A percentile compares a stretch with the other conserved stretches of the same genome.
Evolutionary conservation across 30 jellyfish, hydroid and myxozoan genomes (phyloP).

Genomic region (Haliclystus octoradiatus): DNA sequence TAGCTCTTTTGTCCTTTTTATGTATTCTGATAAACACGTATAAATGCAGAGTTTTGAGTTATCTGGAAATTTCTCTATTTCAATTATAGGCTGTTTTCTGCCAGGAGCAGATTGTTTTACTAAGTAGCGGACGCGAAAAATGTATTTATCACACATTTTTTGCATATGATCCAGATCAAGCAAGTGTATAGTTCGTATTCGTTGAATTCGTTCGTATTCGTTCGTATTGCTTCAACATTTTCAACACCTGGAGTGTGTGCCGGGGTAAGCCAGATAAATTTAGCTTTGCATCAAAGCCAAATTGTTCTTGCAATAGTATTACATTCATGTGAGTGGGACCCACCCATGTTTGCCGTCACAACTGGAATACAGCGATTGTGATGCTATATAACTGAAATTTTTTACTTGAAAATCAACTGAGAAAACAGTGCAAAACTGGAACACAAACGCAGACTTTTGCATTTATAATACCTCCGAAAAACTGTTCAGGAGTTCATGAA

Average conservation of each 20-base stretch:
- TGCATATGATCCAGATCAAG: slow-evolving; percentile 12
- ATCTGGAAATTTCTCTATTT: too few species aligned
- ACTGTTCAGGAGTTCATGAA: too few species aligned
- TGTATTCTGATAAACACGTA: too few species aligned
- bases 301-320: slow-evolving; percentile 5
- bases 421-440: too few species aligned
- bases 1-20: too few species aligned
- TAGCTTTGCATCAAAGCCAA: slow-evolving; percentile 14
- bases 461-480: too few species aligned
- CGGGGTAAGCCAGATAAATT: slow-evolving; percentile 16
- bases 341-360: slow-evolving; percentile 32
- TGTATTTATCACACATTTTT: neutral
- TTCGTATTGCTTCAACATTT: slow-evolving; percentile 17
- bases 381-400: too few species aligned
- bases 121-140: slow-evolving; percentile 3
- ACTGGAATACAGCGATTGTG: too few species aligned
- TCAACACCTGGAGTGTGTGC: slow-evolving; percentile 20
- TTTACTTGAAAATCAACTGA: too few species aligned
- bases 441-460: too few species aligned
- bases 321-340: slow-evolving; percentile 9
- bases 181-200: slow-evolving; percentile 11
- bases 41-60: too few species aligned
- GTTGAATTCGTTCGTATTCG: slow-evolving; percentile 6
- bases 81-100: too few species aligned
- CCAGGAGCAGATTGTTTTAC: slow-evolving; percentile 14